These are phyloP conservation scores for Pocota personata DNA, from an alignment of 2,888 invertebrate species.

Conservation along the genomic window DNA sequence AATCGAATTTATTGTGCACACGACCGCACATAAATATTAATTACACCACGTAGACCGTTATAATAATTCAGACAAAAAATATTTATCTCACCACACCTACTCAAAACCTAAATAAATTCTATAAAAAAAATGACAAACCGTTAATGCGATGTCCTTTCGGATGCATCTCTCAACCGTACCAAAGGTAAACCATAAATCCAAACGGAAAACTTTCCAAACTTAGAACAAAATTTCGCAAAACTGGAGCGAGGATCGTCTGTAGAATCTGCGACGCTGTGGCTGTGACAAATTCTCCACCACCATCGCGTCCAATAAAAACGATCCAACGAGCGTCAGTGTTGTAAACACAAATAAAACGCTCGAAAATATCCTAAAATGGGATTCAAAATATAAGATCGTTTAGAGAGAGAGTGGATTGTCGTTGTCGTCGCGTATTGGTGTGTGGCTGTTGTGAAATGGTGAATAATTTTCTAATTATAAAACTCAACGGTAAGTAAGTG, in stretches of 20 bases:
- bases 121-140: not conserved
- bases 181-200: not conserved
- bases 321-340: slow-evolving; percentile 17
- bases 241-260: slow-evolving; percentile 61
- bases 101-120: slow-evolving; percentile 38
- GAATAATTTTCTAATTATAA: slow-evolving; percentile 71
- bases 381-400: slow-evolving; percentile 63
- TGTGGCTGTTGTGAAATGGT: slow-evolving; percentile 34
- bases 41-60: slow-evolving; percentile 30
- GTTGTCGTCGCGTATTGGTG: too few relatives aligned
- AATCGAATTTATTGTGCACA: slow-evolving; percentile 58
- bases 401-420: not conserved
- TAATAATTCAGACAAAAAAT: slow-evolving; percentile 54
- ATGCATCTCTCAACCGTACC: not conserved
- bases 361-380: slow-evolving; percentile 71
- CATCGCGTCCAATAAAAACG: not conserved
- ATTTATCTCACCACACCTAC: slow-evolving; percentile 27
- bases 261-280: slow-evolving; percentile 50
- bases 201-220: slow-evolving; percentile 33
- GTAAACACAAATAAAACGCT: slow-evolving; percentile 49
- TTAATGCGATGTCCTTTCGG: not conserved
- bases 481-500: slow-evolving; percentile 46
- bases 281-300: slow-evolving; percentile 21
- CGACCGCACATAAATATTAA: slow-evolving; percentile 57
- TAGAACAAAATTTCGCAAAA: slow-evolving; percentile 49